These are phyloP conservation scores for Trachops cirrhosus DNA, from an alignment of 2,797 vertebrate species.

Conservation along the genomic window DNA sequence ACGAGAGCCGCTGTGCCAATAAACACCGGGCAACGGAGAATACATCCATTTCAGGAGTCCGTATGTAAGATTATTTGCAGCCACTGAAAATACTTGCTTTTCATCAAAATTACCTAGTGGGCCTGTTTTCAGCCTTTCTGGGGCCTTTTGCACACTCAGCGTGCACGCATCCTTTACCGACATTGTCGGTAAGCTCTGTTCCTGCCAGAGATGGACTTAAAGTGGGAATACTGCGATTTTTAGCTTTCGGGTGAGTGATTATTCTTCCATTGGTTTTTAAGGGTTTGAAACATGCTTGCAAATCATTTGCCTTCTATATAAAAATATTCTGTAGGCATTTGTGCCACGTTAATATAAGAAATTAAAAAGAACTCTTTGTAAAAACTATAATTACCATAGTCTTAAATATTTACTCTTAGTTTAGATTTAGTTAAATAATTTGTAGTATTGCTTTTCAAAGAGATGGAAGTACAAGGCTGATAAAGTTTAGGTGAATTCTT, in stretches of 20 bases:
- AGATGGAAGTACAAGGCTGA: not conserved
- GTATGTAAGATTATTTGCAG: not conserved
- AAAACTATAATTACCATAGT: not conserved
- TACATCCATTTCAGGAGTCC: not conserved
- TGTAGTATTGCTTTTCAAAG: not conserved
- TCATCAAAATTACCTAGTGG: not conserved
- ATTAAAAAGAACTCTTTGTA: not conserved
- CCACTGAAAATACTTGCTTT: not conserved
- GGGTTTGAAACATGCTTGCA: not conserved
- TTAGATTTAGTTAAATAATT: not conserved
- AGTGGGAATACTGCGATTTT: not conserved
- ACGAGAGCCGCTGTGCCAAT: not conserved
- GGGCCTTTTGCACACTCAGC: accelerated
- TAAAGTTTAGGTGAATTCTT: not conserved
- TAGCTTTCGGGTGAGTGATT: not conserved
- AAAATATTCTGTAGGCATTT: not conserved
- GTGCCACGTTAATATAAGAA: not conserved
- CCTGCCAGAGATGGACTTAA: not conserved
- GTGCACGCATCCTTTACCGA: too few species aligned
- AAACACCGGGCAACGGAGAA: not conserved
- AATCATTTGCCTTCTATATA: not conserved
- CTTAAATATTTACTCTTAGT: conserved; percentile 1
- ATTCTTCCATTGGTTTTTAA: not conserved
- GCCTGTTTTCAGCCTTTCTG: not conserved
- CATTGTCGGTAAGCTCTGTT: not conserved